These are phyloP conservation scores for Tinea pellionella DNA, from an alignment of 2,888 invertebrate genomes.

Conservation along the genomic window DNA sequence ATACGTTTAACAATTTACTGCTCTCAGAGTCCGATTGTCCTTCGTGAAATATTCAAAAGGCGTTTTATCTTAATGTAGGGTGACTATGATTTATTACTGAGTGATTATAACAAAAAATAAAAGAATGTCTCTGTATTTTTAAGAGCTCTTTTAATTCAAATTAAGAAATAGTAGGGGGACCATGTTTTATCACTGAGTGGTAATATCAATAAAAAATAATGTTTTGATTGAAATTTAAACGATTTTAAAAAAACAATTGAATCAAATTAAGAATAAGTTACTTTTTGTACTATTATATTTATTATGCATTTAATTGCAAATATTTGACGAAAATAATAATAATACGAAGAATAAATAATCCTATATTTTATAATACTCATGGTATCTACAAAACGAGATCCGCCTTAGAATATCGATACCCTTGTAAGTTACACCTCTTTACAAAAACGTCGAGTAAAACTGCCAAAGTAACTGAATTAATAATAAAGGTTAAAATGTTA, in stretches of 20 bases:
- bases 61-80: neutral
- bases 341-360: neutral
- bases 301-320: too few relatives aligned
- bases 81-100: neutral
- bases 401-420: neutral
- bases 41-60: neutral
- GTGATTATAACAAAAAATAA: too few relatives aligned
- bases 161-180: too few relatives aligned
- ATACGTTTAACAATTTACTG: neutral
- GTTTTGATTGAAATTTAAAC: too few relatives aligned
- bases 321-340: too few relatives aligned
- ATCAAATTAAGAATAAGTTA: too few relatives aligned
- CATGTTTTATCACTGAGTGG: too few relatives aligned
- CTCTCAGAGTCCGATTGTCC: neutral
- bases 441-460: neutral
- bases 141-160: too few relatives aligned
- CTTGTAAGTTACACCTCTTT: neutral
- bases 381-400: neutral
- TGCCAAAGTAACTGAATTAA: neutral
- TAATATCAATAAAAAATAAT: too few relatives aligned
- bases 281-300: too few relatives aligned
- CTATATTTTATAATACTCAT: neutral
- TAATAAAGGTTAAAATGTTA: neutral
- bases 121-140: too few relatives aligned
- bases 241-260: too few relatives aligned